phyloP scores from a whole-genome alignment of 2,797 vertebrate genomes.

The Caiman crocodilus region DNA sequence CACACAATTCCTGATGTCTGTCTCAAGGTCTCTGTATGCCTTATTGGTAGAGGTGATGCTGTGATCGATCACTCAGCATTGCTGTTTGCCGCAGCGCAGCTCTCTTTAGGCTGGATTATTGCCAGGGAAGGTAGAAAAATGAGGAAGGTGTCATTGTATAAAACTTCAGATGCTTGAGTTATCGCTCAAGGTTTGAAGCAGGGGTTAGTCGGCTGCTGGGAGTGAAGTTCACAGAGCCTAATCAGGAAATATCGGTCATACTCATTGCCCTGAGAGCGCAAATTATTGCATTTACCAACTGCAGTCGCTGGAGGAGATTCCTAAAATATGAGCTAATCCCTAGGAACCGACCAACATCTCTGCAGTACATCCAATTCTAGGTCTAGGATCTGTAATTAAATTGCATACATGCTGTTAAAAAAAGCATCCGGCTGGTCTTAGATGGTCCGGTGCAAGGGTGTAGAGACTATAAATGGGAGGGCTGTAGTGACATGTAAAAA shows the following conservation, averaged over 20 bases:
- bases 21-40: background rate
- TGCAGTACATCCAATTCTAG: slow-evolving; percentile 69
- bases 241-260: slow-evolving; percentile 55
- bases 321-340: slow-evolving; percentile 75
- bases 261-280: slow-evolving; percentile 29
- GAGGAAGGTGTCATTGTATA: background rate
- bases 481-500: background rate
- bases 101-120: slow-evolving; percentile 57
- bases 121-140: background rate
- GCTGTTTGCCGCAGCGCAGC: slow-evolving; percentile 42
- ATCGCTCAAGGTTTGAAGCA: slow-evolving; percentile 29
- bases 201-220: slow-evolving; percentile 9
- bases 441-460: slow-evolving; percentile 20
- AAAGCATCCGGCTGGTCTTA: slow-evolving; percentile 57
- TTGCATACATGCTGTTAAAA: slow-evolving; percentile 67
- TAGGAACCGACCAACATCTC: slow-evolving; percentile 50
- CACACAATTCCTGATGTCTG: background rate
- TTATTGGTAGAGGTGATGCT: background rate
- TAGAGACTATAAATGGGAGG: background rate
- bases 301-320: slow-evolving; percentile 67
- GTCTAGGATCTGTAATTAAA: slow-evolving; percentile 71
- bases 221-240: slow-evolving; percentile 33
- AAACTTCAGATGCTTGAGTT: background rate
- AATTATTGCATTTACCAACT: slow-evolving; percentile 61
- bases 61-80: background rate